Percentiles rank a stretch among this genome's conserved stretches.
These are phyloP conservation scores for Gavialis gangeticus DNA, from an alignment of 2,113 vertebrate species.

Conservation along the genomic window DNA sequence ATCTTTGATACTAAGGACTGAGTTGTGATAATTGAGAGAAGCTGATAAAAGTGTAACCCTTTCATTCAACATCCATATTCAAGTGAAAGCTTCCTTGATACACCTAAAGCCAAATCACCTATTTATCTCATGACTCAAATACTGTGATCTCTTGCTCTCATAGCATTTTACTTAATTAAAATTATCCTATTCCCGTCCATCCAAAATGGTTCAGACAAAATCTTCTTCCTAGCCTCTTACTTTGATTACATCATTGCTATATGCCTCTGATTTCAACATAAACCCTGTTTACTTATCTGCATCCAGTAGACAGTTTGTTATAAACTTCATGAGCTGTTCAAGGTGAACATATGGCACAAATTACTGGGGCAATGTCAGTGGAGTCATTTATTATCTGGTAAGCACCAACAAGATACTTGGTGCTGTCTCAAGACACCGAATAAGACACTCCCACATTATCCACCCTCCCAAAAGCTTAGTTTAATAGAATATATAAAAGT, in stretches of 20 bases:
- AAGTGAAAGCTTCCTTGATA: not conserved
- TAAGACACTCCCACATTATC: not conserved
- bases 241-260: not conserved
- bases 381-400: not conserved
- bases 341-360: not conserved
- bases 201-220: not conserved
- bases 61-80: too few relatives aligned
- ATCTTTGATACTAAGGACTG: not conserved
- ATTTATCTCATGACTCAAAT: not conserved
- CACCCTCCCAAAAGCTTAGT: not conserved
- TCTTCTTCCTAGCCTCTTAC: not conserved
- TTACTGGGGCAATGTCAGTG: not conserved
- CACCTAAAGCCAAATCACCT: not conserved
- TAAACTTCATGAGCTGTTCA: not conserved
- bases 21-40: conserved; percentile 23
- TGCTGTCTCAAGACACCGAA: not conserved
- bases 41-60: not conserved
- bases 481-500: rapidly evolving
- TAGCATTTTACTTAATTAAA: not conserved
- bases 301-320: not conserved
- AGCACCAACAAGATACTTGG: not conserved
- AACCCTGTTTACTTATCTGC: not conserved
- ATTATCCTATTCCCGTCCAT: not conserved
- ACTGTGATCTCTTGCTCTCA: not conserved
- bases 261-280: not conserved